Conservation (phyloP, 2,113 vertebrate genomes). For the Mandrillus leucophaeus region DNA sequence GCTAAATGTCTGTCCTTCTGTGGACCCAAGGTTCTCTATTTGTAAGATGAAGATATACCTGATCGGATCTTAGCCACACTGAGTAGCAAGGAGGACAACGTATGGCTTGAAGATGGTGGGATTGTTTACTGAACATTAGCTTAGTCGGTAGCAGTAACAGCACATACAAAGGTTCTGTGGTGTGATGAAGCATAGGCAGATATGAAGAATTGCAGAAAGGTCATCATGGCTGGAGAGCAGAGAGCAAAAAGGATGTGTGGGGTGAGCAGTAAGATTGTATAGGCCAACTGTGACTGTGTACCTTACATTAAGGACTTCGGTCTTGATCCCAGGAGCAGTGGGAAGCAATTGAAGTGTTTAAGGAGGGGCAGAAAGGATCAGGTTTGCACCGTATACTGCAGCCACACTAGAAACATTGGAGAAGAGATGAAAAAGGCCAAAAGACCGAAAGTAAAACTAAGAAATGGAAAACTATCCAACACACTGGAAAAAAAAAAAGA, state of each 20-base stretch:
- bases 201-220: background rate
- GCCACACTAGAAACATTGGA: background rate
- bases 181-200: background rate
- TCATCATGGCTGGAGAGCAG: background rate
- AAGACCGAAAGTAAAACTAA: background rate
- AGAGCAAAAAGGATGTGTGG: background rate
- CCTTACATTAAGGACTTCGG: background rate
- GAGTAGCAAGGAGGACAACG: background rate
- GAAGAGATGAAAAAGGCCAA: background rate
- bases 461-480: background rate
- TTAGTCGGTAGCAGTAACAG: background rate
- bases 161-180: background rate
- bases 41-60: background rate
- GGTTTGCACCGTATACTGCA: background rate
- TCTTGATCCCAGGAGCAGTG: background rate
- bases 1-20: background rate
- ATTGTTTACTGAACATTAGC: background rate
- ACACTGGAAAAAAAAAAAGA: background rate
- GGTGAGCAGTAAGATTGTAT: background rate
- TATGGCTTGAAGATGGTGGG: background rate
- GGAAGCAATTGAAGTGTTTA: background rate
- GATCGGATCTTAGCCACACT: background rate
- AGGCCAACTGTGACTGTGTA: rapidly evolving
- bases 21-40: background rate
- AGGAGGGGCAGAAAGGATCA: background rate